Evolutionary conservation across 2,888 invertebrate genomes (phyloP).

Genomic region (Calephelis perditalis): DNA sequence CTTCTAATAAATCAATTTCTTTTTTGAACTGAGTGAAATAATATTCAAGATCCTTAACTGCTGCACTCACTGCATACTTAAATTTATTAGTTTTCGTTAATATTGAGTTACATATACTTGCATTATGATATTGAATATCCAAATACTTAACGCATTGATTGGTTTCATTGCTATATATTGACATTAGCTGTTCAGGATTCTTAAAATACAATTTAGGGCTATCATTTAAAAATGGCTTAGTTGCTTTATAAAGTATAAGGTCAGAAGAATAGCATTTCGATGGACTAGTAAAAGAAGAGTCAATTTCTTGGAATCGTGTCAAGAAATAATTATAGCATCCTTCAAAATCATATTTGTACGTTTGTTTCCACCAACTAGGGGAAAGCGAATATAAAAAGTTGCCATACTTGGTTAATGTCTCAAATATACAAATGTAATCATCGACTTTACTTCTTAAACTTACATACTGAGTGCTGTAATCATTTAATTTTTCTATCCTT

Average conservation of each 20-base stretch:
- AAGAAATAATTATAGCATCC: conserved; percentile 15
- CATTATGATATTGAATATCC: conserved; percentile 32
- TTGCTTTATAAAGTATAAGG: neutral
- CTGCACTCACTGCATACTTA: conserved; percentile 19
- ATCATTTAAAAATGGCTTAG: neutral
- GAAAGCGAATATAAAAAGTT: conserved; percentile 35
- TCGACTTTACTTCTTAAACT: conserved; percentile 35
- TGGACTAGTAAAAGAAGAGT: conserved; percentile 14
- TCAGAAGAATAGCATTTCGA: conserved; percentile 11
- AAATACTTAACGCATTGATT: conserved; percentile 40
- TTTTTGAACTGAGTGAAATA: conserved; percentile 26
- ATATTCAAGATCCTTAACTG: conserved; percentile 28
- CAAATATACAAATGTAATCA: conserved; percentile 30
- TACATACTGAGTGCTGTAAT: conserved; percentile 32
- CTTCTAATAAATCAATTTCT: conserved; percentile 31
- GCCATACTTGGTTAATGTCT: conserved; percentile 35
- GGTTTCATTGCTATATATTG: conserved; percentile 31
- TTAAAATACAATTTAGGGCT: conserved; percentile 32
- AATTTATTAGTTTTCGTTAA: neutral
- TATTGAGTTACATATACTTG: conserved; percentile 23
- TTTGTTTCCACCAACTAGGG: conserved; percentile 33
- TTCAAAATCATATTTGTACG: conserved; percentile 24
- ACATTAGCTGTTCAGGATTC: conserved; percentile 33
- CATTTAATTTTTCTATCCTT: conserved; percentile 31
- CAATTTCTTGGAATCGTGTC: conserved; percentile 13